These are phyloP conservation scores for Zaprionus taronus DNA, from an alignment of 1,140 invertebrate species.

Conservation along the genomic window DNA sequence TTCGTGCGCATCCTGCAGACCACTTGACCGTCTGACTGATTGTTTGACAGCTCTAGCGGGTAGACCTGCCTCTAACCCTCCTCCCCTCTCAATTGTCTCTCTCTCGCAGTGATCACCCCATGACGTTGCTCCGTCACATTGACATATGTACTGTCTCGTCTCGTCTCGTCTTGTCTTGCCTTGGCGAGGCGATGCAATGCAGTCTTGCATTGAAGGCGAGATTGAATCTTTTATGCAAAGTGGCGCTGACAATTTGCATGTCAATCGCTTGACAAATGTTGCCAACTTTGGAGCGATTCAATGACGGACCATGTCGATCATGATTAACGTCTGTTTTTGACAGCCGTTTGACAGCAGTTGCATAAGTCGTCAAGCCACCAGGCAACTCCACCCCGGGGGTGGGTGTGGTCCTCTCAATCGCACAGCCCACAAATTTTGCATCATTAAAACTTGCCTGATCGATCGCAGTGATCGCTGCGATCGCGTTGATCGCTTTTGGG, in stretches of 20 bases:
- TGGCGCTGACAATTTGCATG: constrained; percentile 79
- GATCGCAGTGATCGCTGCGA: not conserved
- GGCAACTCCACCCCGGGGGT: constrained; percentile 23
- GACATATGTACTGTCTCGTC: constrained; percentile 73
- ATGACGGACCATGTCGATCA: constrained; percentile 65
- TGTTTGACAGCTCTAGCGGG: constrained; percentile 67
- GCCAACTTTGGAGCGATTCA: constrained; percentile 74
- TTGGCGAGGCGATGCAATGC: constrained; percentile 19
- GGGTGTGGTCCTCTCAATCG: constrained; percentile 33
- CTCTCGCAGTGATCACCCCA: not conserved
- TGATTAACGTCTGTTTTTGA: constrained; percentile 78
- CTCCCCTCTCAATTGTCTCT: not conserved
- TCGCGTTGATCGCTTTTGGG: constrained; percentile 34
- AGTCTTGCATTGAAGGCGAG: constrained; percentile 2
- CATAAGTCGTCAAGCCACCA: constrained; percentile 58
- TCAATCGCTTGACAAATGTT: constrained; percentile 81
- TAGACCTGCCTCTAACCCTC: not conserved
- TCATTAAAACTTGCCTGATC: constrained; percentile 69
- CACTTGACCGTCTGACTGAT: constrained; percentile 70
- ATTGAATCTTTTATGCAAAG: constrained; percentile 58
- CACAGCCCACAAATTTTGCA: constrained; percentile 50
- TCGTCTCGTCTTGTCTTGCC: too few relatives aligned
- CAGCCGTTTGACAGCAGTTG: constrained; percentile 74
- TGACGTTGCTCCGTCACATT: constrained; percentile 64
- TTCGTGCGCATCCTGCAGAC: constrained; percentile 75